Conservation (phyloP, 2,888 invertebrate species). For the Tetragnatha montana region DNA sequence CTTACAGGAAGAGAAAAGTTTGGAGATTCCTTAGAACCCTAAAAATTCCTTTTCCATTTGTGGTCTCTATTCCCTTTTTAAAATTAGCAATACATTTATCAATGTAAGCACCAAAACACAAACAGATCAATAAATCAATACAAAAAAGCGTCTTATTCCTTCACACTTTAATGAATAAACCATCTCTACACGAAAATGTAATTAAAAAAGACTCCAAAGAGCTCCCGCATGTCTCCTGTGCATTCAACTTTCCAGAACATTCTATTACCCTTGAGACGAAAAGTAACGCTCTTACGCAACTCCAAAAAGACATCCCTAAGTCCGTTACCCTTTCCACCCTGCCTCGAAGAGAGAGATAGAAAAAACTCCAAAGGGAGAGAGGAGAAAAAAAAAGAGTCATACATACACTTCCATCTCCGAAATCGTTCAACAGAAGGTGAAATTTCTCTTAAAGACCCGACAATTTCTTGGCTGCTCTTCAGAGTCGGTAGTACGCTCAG, state of each 20-base stretch:
- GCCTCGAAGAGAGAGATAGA: not conserved
- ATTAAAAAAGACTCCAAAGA: not conserved
- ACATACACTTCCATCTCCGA: not conserved
- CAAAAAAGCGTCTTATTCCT: too few relatives aligned
- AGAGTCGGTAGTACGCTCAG: constrained; percentile 1
- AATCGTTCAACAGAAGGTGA: constrained; percentile 26
- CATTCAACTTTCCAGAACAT: not conserved
- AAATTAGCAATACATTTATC: too few relatives aligned
- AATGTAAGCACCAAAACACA: too few relatives aligned
- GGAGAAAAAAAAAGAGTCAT: not conserved
- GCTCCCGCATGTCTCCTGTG: not conserved
- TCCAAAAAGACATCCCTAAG: not conserved
- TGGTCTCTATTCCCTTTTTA: too few relatives aligned
- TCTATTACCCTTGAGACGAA: not conserved
- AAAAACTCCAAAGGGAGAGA: not conserved
- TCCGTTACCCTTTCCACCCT: constrained; percentile 9
- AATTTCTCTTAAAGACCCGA: constrained; percentile 17
- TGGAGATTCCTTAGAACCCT: too few relatives aligned
- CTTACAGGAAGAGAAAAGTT: too few relatives aligned
- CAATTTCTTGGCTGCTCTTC: constrained; percentile 34
- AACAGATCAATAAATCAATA: too few relatives aligned
- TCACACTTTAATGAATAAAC: too few relatives aligned
- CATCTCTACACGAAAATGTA: too few relatives aligned
- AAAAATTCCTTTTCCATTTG: too few relatives aligned
- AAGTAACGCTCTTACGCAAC: not conserved